Conservation (phyloP, 2,797 vertebrate genomes). For the Sebastes reedi region DNA sequence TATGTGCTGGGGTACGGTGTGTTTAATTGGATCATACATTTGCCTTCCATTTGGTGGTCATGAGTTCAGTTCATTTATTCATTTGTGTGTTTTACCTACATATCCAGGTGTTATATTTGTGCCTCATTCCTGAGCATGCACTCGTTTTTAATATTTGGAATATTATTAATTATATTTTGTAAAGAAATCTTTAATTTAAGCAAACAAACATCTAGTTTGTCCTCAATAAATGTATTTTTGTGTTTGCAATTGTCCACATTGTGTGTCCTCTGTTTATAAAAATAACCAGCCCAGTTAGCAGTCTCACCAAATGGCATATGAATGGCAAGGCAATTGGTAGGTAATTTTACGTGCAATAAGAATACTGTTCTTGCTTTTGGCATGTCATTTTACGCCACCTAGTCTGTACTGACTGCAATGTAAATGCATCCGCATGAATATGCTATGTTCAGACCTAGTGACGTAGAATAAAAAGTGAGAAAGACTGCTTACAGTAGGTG, state of each 20-base stretch:
- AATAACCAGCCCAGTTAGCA: too few relatives aligned
- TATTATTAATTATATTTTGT: background rate
- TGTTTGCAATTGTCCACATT: background rate
- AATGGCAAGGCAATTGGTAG: background rate
- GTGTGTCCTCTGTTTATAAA: background rate
- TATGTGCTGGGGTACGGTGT: background rate
- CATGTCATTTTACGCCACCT: background rate
- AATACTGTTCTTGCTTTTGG: background rate
- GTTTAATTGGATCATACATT: slow-evolving; percentile 7
- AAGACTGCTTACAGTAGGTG: background rate
- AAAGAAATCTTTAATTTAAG: background rate
- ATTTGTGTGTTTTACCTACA: background rate
- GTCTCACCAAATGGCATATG: background rate
- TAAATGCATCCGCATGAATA: background rate
- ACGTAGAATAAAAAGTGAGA: background rate
- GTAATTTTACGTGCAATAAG: background rate
- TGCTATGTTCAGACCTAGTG: background rate
- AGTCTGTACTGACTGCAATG: background rate
- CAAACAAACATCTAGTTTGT: background rate
- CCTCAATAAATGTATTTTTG: background rate
- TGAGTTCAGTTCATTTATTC: background rate
- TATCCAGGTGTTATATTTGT: background rate
- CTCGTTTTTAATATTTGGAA: background rate
- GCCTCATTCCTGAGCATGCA: background rate
- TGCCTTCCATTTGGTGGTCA: background rate